Percentiles rank a stretch among this genome's conserved stretches.
These are phyloP conservation scores for Pimpla rufipes DNA, from an alignment of 2,888 invertebrate species.

Conservation along the genomic window DNA sequence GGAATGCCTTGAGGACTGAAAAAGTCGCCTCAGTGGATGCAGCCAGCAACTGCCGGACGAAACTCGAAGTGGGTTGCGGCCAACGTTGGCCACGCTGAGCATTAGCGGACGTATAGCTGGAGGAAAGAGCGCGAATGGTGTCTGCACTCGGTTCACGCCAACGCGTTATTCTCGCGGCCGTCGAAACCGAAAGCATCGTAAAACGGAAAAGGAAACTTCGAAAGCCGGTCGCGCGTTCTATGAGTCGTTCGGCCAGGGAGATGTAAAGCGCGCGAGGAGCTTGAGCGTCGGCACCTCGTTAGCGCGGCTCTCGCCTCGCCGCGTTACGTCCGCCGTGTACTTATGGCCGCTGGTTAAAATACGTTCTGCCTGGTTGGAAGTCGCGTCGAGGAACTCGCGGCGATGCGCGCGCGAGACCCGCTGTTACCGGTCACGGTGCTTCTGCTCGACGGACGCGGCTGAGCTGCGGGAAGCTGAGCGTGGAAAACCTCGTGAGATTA, in stretches of 20 bases:
- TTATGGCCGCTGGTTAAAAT: conserved; percentile 66
- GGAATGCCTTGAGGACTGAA: neutral
- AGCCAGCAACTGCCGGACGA: neutral
- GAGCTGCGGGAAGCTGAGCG: conserved; percentile 1
- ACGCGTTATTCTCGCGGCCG: conserved; percentile 3
- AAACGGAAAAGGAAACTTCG: conserved; percentile 56
- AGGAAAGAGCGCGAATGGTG: neutral
- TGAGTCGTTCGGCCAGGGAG: conserved; percentile 14
- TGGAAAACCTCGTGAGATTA: too few species aligned
- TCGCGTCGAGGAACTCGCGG: conserved; percentile 48
- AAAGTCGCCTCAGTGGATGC: conserved; percentile 18
- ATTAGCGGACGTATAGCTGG: neutral
- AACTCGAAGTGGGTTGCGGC: neutral
- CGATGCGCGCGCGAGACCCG: conserved; percentile 9
- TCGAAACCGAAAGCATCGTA: conserved; percentile 59
- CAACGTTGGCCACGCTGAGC: neutral
- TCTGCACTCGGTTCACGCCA: neutral
- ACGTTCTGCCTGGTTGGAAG: conserved; percentile 75
- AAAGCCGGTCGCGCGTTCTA: conserved; percentile 26
- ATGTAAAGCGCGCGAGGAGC: conserved; percentile 58
- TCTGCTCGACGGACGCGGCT: conserved; percentile 1
- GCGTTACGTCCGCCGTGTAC: conserved; percentile 42
- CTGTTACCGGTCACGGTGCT: conserved; percentile 45
- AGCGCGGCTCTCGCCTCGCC: conserved; percentile 62
- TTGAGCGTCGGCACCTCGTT: conserved; percentile 74